Evolutionary conservation across 2,888 invertebrate species (phyloP).

Genomic region (Pheosia tremula): DNA sequence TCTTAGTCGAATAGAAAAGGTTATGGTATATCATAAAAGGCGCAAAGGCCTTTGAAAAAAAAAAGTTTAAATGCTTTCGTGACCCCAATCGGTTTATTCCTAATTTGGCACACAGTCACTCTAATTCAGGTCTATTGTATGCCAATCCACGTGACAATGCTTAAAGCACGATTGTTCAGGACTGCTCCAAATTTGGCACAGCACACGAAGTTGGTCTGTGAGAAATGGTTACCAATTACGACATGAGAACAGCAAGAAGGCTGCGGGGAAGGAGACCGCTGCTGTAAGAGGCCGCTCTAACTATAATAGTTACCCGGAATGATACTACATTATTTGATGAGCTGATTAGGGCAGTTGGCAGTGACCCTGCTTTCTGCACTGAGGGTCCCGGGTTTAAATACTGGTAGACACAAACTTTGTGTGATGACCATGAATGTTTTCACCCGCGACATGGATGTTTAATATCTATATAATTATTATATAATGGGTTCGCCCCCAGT

Average conservation of each 20-base stretch:
- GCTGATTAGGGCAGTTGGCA: too few relatives aligned
- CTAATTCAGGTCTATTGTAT: slow-evolving; percentile 39
- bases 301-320: too few relatives aligned
- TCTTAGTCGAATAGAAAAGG: too few relatives aligned
- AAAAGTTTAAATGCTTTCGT: slow-evolving; percentile 14
- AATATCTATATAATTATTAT: too few relatives aligned
- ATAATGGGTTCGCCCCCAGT: too few relatives aligned
- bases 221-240: neutral
- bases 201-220: neutral
- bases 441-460: too few relatives aligned
- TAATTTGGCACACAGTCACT: slow-evolving; percentile 41
- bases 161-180: slow-evolving; percentile 31
- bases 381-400: too few relatives aligned
- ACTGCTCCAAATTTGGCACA: slow-evolving; percentile 13
- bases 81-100: slow-evolving; percentile 30
- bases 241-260: neutral
- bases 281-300: neutral
- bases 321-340: too few relatives aligned
- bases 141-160: slow-evolving; percentile 33
- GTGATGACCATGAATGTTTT: too few relatives aligned
- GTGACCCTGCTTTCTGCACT: too few relatives aligned
- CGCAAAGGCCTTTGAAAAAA: slow-evolving; percentile 9
- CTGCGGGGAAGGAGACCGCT: neutral
- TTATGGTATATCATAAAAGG: neutral
- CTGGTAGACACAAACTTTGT: too few relatives aligned